Conservation (phyloP, 2,113 vertebrate species). For the Albula glossodonta region DNA sequence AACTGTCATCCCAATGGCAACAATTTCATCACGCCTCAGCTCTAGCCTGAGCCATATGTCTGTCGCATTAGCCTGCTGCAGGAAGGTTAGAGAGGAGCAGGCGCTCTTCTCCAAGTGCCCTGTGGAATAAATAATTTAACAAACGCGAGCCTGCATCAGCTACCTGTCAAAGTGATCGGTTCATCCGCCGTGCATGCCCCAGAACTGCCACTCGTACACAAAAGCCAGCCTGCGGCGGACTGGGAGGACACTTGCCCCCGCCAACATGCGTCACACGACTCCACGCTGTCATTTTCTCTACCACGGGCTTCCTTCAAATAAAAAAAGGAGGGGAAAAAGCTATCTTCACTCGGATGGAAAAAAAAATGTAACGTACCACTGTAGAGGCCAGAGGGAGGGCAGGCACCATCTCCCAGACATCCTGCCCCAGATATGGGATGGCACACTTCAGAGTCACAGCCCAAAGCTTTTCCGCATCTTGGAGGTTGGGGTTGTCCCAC, state of each 20-base stretch:
- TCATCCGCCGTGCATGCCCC: constrained; percentile 23
- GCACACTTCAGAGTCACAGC: constrained; percentile 55
- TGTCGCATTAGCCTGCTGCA: not conserved
- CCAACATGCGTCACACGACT: not conserved
- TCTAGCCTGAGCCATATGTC: constrained; percentile 4
- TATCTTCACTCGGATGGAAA: constrained; percentile 6
- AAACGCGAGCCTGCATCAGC: constrained; percentile 37
- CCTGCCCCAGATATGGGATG: constrained; percentile 38
- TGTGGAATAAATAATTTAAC: constrained; percentile 39
- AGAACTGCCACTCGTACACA: constrained; percentile 30
- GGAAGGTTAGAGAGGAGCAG: not conserved
- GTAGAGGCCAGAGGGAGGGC: constrained; percentile 60
- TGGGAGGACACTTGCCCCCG: not conserved
- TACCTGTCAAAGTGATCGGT: constrained; percentile 37
- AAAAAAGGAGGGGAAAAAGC: not conserved
- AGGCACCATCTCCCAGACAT: constrained; percentile 57
- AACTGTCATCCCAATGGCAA: not conserved
- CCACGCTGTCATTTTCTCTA: constrained; percentile 17
- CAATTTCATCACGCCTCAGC: not conserved
- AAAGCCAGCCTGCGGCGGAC: not conserved
- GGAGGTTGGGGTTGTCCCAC: constrained; percentile 62
- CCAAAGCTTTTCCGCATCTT: constrained; percentile 68
- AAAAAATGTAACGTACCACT: constrained; percentile 50
- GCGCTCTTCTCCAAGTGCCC: constrained; percentile 16
- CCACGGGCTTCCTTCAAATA: not conserved